Evolutionary conservation across 2,113 vertebrate genomes (phyloP).

Genomic region (Xenopus borealis): DNA sequence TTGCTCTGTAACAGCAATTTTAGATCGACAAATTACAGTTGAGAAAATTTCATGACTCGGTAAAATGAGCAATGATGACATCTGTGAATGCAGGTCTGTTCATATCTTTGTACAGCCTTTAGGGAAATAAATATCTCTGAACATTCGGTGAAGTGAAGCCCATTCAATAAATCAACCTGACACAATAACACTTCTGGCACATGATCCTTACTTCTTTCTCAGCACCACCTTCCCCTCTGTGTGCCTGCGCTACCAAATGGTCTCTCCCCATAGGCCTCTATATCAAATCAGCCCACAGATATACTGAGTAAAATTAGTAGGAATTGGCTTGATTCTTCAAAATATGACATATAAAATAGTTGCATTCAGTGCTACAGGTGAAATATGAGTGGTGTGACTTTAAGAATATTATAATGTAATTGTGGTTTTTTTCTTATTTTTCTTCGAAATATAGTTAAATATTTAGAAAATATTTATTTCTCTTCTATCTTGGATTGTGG

Average conservation of each 20-base stretch:
- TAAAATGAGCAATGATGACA: conserved; percentile 99
- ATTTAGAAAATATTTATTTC: too few relatives aligned
- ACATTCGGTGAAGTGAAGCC: conserved; percentile 99
- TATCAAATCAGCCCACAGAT: conserved; percentile 93
- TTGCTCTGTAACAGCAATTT: conserved; percentile 78
- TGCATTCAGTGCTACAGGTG: conserved; percentile 89
- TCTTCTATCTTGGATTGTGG: too few relatives aligned
- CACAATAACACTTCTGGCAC: conserved; percentile 99
- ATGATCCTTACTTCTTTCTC: conserved; percentile 80
- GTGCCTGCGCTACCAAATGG: conserved; percentile 96
- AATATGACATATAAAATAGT: conserved; percentile 95
- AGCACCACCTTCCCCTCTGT: conserved; percentile 94
- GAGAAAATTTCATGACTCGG: conserved; percentile 99
- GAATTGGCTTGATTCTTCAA: conserved; percentile 98
- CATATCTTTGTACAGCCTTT: conserved; percentile 99
- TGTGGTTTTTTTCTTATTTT: conserved; percentile 5
- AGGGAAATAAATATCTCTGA: conserved; percentile 99
- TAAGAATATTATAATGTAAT: conserved; percentile 17
- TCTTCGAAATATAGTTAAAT: too few relatives aligned
- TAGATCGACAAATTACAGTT: conserved; percentile 82
- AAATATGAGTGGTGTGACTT: conserved; percentile 47
- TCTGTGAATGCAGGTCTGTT: conserved; percentile 99
- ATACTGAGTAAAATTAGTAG: conserved; percentile 90
- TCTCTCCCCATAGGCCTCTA: conserved; percentile 97
- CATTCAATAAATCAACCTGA: conserved; percentile 99